Evolutionary conservation across 1,140 invertebrate species (phyloP), one percentile per base, ranked within the genome.

Genomic region (Archegozetes longisetosus): DNA sequence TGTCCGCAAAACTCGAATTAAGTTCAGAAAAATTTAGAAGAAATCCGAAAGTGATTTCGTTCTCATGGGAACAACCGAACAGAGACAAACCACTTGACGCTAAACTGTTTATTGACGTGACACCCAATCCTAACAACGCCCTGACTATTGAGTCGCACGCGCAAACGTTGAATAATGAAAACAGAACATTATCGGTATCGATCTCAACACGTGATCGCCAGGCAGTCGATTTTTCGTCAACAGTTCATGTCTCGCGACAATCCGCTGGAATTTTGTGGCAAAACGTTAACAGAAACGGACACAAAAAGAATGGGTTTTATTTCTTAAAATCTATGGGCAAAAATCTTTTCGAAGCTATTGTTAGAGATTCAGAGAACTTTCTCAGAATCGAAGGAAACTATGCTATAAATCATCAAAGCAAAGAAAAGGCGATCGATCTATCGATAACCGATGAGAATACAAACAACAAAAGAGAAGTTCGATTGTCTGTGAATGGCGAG

Each of bases 281-380:
- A 17, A 61, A 61, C 29, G 9, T 62, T 3, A 60, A 61, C 55
- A 2, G 59, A 61, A 17, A 60, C 20, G 58, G 59, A 20, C 14
- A 58, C n/a, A 9, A 22, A 28, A 32, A 61, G 29, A 9, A 28
- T 4, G 59, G 55, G 1, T 27, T 48, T 9, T 58, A 58, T 40
- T 28, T n/a, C 12, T n/a, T 58, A 14, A 24, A 29, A 53, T 51
- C 50, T 23, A 22, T 50, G 13, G 48, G 25, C 17, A 23, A 51
- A 12, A 40, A 51, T 2, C 46, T 24, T 27, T 58, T 58, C 12
- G 57, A 58, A 53, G 57, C 48, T 1, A 23, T 58, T 14, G 12
- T 52, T 1, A 25, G 24, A 52, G 20, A 52, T 52, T 2, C 20
- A 2, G 24, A 52, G 13, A 2, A 25, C 2, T 20, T 20, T 4